Percentiles rank a stretch among this genome's conserved stretches.
Conservation (phyloP, 2,888 invertebrate species). For the Eueremaeus valkanovi region DNA sequence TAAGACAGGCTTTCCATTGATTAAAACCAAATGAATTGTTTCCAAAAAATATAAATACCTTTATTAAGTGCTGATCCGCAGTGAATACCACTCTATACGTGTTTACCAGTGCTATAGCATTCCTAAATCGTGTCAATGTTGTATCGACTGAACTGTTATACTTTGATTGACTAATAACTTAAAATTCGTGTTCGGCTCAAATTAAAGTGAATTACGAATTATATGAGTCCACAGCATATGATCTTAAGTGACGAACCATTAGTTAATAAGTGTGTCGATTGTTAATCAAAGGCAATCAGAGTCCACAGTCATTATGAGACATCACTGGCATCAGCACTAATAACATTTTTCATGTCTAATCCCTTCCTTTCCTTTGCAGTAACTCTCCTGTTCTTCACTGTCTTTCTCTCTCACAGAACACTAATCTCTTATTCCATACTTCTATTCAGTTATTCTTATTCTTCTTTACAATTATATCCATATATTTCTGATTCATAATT, state of each 20-base stretch:
- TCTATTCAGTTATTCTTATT: background rate
- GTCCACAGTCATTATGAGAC: background rate
- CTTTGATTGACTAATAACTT: background rate
- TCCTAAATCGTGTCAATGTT: too few relatives aligned
- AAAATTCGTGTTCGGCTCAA: background rate
- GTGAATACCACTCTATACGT: background rate
- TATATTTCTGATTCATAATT: background rate
- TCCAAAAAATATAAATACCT: background rate
- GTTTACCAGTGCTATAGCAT: too few relatives aligned
- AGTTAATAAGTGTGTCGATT: background rate
- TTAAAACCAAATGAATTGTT: background rate
- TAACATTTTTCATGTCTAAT: background rate
- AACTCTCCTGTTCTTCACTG: background rate
- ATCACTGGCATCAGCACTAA: conserved; percentile 26
- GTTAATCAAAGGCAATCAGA: conserved; percentile 23
- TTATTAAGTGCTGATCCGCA: conserved; percentile 9
- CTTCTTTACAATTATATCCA: background rate
- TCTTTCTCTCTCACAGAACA: too few relatives aligned
- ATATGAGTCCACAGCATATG: background rate
- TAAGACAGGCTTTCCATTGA: conserved; percentile 8
- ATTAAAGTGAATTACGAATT: background rate
- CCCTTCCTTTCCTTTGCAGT: conserved; percentile 23
- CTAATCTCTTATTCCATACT: background rate
- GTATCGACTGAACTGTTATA: too few relatives aligned
- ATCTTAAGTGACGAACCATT: conserved; percentile 13